phyloP scores from a whole-genome alignment of 2,113 vertebrate genomes.

The Panurus biarmicus region DNA sequence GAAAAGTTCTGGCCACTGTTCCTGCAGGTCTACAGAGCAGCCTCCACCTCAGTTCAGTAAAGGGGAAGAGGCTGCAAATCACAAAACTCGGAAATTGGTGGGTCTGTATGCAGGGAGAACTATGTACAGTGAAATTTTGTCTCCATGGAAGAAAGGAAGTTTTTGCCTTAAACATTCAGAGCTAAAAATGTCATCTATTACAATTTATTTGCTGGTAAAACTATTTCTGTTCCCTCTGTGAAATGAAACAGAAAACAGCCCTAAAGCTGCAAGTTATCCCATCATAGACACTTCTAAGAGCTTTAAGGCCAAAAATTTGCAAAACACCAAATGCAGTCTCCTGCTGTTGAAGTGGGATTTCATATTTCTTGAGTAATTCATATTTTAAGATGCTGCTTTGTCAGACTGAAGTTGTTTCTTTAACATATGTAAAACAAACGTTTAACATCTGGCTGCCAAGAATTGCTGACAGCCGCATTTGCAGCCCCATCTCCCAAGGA shows the following conservation, averaged over 20 bases:
- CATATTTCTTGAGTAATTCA: background rate
- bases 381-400: background rate
- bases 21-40: background rate
- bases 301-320: background rate
- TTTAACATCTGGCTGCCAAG: background rate
- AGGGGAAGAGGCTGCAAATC: background rate
- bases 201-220: background rate
- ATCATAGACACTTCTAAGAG: background rate
- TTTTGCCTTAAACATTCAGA: background rate
- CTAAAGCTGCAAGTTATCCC: background rate
- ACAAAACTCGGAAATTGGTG: background rate
- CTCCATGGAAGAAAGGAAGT: background rate
- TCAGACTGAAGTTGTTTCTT: background rate
- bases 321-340: background rate
- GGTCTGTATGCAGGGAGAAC: background rate
- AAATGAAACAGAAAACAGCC: background rate
- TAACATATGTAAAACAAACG: background rate
- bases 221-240: background rate
- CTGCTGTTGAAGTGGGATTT: background rate
- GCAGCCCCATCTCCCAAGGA: background rate
- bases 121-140: background rate
- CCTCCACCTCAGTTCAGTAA: background rate
- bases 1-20: background rate
- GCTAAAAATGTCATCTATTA: background rate
- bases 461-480: background rate